phyloP scores from a whole-genome alignment of 2,113 vertebrate species.

The Hippocampus barbouri region DNA sequence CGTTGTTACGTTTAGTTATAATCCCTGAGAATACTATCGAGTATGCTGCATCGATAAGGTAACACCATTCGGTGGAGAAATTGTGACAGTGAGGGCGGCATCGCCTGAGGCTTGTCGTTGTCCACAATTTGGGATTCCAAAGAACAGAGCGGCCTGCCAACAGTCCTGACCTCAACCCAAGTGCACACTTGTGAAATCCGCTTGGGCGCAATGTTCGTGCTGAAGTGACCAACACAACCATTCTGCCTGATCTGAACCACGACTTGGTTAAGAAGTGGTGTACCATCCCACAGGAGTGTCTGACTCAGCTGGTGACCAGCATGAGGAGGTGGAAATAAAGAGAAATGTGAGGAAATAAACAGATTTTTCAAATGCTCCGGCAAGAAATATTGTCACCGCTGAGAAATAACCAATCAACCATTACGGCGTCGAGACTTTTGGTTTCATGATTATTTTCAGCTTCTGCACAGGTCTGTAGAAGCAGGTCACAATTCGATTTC shows the following conservation, averaged over 20 bases:
- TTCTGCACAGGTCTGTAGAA: not conserved
- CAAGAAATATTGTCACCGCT: no score
- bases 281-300: not conserved
- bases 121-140: not conserved
- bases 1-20: not conserved
- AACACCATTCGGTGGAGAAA: not conserved
- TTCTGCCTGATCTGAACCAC: not conserved
- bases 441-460: not conserved
- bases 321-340: not conserved
- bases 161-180: not conserved
- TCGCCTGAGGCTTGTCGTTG: not conserved
- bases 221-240: not conserved
- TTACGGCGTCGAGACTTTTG: not conserved
- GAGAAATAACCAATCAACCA: not conserved
- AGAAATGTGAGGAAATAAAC: not conserved
- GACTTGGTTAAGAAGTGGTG: not conserved
- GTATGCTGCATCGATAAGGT: not conserved
- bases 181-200: not conserved
- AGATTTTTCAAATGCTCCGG: not conserved
- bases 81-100: not conserved
- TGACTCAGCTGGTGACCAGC: not conserved
- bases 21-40: not conserved
- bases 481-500: not conserved
- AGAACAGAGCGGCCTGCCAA: not conserved
- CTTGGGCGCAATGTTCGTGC: not conserved